These are phyloP conservation scores for Vollenhovia emeryi DNA, from an alignment of 1,140 invertebrate genomes.

Conservation along the genomic window DNA sequence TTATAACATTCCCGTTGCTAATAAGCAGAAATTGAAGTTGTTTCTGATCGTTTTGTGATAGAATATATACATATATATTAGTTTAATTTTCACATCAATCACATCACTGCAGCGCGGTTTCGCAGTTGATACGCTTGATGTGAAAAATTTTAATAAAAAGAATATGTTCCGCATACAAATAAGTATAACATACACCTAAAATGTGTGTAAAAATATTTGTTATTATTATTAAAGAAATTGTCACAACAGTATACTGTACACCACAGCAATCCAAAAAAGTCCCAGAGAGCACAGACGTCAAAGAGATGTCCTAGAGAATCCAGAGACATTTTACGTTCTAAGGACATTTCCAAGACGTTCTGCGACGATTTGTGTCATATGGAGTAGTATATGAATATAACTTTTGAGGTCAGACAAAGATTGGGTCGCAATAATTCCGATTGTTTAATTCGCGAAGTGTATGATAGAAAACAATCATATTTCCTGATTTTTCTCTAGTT, in stretches of 20 bases:
- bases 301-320: too few relatives aligned
- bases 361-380: too few relatives aligned
- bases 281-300: too few relatives aligned
- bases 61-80: too few relatives aligned
- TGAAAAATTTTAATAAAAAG: not conserved
- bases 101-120: not conserved
- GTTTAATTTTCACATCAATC: too few relatives aligned
- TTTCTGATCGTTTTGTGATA: too few relatives aligned
- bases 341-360: too few relatives aligned
- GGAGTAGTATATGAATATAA: too few relatives aligned
- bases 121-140: not conserved
- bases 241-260: not conserved
- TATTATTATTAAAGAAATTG: not conserved
- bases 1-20: not conserved
- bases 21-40: not conserved
- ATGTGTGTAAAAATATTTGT: not conserved
- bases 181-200: not conserved
- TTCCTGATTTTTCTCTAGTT: not conserved
- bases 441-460: not conserved
- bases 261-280: too few relatives aligned
- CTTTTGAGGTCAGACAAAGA: too few relatives aligned
- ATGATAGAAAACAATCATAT: not conserved
- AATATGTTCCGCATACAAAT: not conserved
- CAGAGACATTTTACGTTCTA: too few relatives aligned
- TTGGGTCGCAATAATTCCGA: too few relatives aligned